Evolutionary conservation across 2,888 invertebrate genomes (phyloP), one percentile per base, ranked within the genome.

Genomic region (Xestia c-nigrum): DNA sequence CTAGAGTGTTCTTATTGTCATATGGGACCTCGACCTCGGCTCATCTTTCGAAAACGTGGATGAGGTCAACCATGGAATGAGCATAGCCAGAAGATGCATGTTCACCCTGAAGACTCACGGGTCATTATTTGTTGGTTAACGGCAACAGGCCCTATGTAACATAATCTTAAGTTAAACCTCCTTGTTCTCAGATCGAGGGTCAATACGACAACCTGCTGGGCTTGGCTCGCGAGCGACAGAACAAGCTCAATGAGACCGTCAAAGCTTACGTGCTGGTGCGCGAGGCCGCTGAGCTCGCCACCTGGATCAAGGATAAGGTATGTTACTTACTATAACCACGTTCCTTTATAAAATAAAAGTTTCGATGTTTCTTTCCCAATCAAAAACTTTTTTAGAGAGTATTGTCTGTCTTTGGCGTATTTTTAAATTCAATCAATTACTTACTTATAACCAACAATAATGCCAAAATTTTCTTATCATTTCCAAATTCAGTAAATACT

Each of bases 181-280:
- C 57, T 75, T 78, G 46, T 73, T 59, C 4, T 82, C 98, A 99
- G 97, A 99, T 99, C 91, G 99, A 99, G 92, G 98, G 97, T 7
- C 99, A 99, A 93, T 99, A 99, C 94, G 99, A 99, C 91, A 98
- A 99, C 91, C 96, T 99, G 73, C 93, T 99, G 90, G 98, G 98
- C 10, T 94, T 99, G 90, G 99, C 99, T 1, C 98, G 98, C 80
- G 99, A 99, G 96, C 97, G 99, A 6, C 99, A 99, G 95, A 98
- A 99, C 94, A 99, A 99, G 94, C 97, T 99, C 82, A 99, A 99
- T 90, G 99, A 99, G 97, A 99, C 99, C 0, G 99, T 99, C 79
- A 99, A 99, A 94, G 99, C 99, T 0, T 99, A 99, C 95, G 99
- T 99, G 78, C 97, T 99, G 76, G 99, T 99, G 16, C 98, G 99